phyloP scores from a whole-genome alignment of 2,888 invertebrate genomes.

The Alsophila aescularia region DNA sequence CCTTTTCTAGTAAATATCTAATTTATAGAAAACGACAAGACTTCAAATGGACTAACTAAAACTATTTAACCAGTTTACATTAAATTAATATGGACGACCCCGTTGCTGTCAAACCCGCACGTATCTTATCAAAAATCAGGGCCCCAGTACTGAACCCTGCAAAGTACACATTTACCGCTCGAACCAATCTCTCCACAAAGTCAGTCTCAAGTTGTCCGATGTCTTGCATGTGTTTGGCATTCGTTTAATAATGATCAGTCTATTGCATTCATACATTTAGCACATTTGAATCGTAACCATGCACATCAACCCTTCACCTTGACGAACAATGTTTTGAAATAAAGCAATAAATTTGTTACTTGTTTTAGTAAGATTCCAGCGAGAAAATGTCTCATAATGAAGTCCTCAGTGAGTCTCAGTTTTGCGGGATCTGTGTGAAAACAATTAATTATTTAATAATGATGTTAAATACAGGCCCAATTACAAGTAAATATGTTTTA shows the following conservation, averaged over 20 bases:
- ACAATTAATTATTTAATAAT: constrained; percentile 38
- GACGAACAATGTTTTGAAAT: constrained; percentile 26
- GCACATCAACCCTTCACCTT: constrained; percentile 15
- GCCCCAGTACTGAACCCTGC: no score
- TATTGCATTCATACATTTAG: neutral
- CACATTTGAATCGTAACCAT: neutral
- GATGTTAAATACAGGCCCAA: constrained; percentile 21
- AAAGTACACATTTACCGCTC: no score
- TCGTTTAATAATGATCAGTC: neutral
- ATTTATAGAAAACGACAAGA: no score
- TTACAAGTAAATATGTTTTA: neutral
- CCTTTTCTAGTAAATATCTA: no score
- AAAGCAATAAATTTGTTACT: constrained; percentile 49
- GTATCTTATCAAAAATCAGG: no score
- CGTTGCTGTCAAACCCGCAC: no score
- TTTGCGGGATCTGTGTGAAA: constrained; percentile 78
- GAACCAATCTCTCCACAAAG: no score
- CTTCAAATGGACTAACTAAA: no score
- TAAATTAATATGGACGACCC: no score
- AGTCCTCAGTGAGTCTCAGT: constrained; percentile 89
- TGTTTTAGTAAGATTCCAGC: constrained; percentile 94
- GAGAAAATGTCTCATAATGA: constrained; percentile 95
- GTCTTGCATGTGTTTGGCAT: neutral
- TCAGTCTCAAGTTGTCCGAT: neutral
- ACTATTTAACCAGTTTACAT: no score